Conservation (phyloP, 2,797 vertebrate genomes). For the Lycodopsis pacificus region DNA sequence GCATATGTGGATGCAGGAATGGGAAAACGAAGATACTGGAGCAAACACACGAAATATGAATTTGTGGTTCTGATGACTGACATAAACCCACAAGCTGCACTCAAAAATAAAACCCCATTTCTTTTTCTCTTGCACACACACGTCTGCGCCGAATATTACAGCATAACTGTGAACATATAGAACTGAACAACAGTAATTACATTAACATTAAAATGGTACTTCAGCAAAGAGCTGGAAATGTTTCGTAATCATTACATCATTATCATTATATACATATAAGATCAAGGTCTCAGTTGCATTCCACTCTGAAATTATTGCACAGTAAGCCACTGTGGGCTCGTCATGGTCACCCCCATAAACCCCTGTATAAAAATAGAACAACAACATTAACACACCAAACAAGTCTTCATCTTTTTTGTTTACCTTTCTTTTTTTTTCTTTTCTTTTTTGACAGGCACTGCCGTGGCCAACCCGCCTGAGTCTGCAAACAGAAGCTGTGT, state of each 20-base stretch:
- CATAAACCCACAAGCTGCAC: constrained; percentile 85
- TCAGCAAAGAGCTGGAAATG: constrained; percentile 83
- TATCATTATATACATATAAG: constrained; percentile 81
- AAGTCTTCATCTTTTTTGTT: constrained; percentile 76
- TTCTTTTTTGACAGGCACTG: constrained; percentile 76
- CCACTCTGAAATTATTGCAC: constrained; percentile 95
- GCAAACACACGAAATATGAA: constrained; percentile 70
- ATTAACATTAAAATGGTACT: constrained; percentile 82
- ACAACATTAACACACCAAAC: constrained; percentile 89
- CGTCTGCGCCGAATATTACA: constrained; percentile 89
- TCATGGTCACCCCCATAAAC: constrained; percentile 88
- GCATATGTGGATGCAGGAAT: constrained; percentile 62
- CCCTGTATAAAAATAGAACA: constrained; percentile 91
- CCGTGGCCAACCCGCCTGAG: constrained; percentile 72
- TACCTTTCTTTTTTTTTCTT: constrained; percentile 31
- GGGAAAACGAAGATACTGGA: constrained; percentile 73
- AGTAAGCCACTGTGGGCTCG: constrained; percentile 90
- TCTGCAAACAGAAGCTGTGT: constrained; percentile 74
- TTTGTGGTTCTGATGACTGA: constrained; percentile 81
- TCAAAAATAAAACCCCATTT: constrained; percentile 80
- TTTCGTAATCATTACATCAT: constrained; percentile 67
- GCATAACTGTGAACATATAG: constrained; percentile 77
- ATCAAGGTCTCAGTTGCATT: constrained; percentile 85
- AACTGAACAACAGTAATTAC: constrained; percentile 74
- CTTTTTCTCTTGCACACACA: constrained; percentile 83